A percentile compares a stretch with the other conserved stretches of the same genome.
phyloP scores from a whole-genome alignment of 2,113 vertebrate species.

The Athene noctua region DNA sequence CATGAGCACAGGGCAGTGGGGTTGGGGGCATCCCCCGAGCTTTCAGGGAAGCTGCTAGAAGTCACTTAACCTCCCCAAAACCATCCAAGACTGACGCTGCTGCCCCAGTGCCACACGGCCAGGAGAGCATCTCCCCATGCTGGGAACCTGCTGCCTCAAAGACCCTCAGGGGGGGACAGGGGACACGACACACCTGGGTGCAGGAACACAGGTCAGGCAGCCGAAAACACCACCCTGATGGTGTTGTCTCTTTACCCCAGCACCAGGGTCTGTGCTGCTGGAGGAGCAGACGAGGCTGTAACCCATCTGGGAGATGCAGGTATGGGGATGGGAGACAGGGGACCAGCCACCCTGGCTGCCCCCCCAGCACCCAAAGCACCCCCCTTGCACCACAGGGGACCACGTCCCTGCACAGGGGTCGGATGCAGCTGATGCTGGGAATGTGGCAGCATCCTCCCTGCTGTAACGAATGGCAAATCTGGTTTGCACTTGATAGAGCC shows the following conservation, averaged over 20 bases:
- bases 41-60: background rate
- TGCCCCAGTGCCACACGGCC: background rate
- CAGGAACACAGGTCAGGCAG: background rate
- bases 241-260: background rate
- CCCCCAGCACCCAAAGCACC: background rate
- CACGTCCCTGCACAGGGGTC: background rate
- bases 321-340: background rate
- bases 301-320: background rate
- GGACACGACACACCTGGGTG: background rate
- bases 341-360: background rate
- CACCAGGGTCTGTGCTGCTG: fast-evolving
- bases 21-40: background rate
- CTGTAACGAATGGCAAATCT: constrained; percentile 83
- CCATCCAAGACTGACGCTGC: fast-evolving
- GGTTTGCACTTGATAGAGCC: constrained; percentile 83
- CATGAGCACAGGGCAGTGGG: fast-evolving
- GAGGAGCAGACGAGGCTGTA: background rate
- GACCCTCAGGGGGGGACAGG: fast-evolving
- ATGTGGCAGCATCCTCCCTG: constrained; percentile 74
- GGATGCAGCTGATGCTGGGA: background rate
- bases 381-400: fast-evolving
- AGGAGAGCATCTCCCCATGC: background rate
- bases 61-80: background rate
- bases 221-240: background rate
- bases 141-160: background rate